Evolutionary conservation across 2,113 vertebrate genomes (phyloP), one percentile per base, ranked within the genome.

Genomic region (Australoheros scitulus): DNA sequence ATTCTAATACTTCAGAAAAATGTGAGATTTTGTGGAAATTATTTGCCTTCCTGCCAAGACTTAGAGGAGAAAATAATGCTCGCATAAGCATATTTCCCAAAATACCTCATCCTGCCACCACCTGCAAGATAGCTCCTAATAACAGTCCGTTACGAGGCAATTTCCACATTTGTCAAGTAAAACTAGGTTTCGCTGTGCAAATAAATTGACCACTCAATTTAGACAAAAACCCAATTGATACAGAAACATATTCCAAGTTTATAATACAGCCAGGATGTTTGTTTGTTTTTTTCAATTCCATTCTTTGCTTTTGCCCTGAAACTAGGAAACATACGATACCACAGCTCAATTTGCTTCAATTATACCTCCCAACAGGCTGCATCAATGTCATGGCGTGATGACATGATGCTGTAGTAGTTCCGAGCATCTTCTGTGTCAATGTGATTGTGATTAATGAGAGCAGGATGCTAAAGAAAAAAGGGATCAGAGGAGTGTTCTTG

Each of bases 291-390:
- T 32, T 5, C 5, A 58, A 68, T 77, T 77, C 74, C 43, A 22
- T 34, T 86, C 34, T 61, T 68, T 85, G 14, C 29, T 77, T 47
- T 56, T 72, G 20, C 55, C 18, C 60, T 82, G 76, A 84, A 84
- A 80, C 82, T 76, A 41, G n/a, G 59, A 72, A 76, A 81, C 89
- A 91, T 89, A 82, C 91, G 90, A 79, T 88, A 61, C 84, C 63
- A 70, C 29, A 29, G 57, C 79, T 85, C 60, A 80, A 24, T 89
- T 85, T 83, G 79, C 79, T 90, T 79, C 63, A 84, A 85, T 94
- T 91, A 90, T 81, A 77, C 38, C 65, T 83, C 59, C 14, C 85
- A 86, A 83, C 87, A 88, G 79, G 83, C 32, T 29, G 63, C 64
- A 20, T 75, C 63, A 55, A 22, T 38, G 59, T 34, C 82, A 76